A percentile compares a stretch with the other conserved stretches of the same genome.
Conservation (phyloP, 2,113 vertebrate species). For the Xiphorhynchus elegans region DNA sequence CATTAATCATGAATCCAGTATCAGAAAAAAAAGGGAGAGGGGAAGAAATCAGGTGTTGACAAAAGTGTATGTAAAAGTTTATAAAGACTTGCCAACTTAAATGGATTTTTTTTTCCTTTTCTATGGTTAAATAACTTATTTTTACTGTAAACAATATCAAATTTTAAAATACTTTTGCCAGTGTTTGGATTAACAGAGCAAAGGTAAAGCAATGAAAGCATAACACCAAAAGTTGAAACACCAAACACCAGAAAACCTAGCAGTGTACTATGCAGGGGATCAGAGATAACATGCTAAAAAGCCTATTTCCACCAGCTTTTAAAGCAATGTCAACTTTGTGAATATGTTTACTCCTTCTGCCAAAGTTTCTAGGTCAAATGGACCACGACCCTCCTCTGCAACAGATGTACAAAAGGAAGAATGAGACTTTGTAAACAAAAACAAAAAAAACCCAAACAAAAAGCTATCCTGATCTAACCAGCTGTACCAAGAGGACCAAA, state of each 20-base stretch:
- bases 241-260: background rate
- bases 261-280: background rate
- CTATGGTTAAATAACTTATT: constrained; percentile 36
- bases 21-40: background rate
- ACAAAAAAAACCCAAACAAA: constrained; percentile 16
- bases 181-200: constrained; percentile 25
- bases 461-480: constrained; percentile 65
- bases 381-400: constrained; percentile 72
- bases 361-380: constrained; percentile 84
- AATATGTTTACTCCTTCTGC: constrained; percentile 82
- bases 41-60: constrained; percentile 1
- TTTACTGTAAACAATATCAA: background rate
- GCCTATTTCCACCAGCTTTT: constrained; percentile 47
- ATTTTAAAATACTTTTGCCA: constrained; percentile 20
- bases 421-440: constrained; percentile 72
- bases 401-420: constrained; percentile 78
- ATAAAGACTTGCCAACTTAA: constrained; percentile 23
- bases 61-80: background rate
- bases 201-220: background rate
- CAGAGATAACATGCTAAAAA: background rate
- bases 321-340: constrained; percentile 66
- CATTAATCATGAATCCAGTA: constrained; percentile 39
- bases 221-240: constrained; percentile 33
- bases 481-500: constrained; percentile 77
- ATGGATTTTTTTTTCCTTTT: background rate